Conservation (phyloP, 2,113 vertebrate species). For the Mustela nigripes region DNA sequence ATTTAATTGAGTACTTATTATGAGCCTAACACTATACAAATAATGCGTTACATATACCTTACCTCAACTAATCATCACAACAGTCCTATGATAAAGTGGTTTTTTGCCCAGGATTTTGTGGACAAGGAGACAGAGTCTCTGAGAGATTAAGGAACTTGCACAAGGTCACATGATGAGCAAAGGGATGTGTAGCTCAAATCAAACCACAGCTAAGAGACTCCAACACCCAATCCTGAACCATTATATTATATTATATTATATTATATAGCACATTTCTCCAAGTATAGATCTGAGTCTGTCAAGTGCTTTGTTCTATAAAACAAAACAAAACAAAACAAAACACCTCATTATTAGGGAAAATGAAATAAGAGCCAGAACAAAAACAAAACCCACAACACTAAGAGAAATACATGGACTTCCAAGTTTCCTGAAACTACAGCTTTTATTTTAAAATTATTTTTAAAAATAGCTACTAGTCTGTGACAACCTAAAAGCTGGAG, state of each 20-base stretch:
- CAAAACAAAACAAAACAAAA: neutral
- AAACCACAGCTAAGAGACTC: neutral
- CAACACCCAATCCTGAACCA: neutral
- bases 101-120: neutral
- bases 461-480: neutral
- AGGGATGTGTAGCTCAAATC: neutral
- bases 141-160: neutral
- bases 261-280: neutral
- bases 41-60: neutral
- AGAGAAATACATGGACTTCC: neutral
- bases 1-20: neutral
- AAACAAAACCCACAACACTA: neutral
- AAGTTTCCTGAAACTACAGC: constrained; percentile 1
- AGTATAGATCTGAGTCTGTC: neutral
- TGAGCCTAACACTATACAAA: neutral
- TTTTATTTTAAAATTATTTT: neutral
- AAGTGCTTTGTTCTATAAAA: neutral
- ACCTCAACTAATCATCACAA: neutral
- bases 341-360: neutral
- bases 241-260: neutral
- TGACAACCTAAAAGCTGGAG: neutral
- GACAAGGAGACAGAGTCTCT: neutral
- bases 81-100: neutral
- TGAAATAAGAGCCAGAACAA: neutral
- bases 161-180: neutral